Conservation (phyloP, 2,797 vertebrate species). For the Pogonophryne albipinna region DNA sequence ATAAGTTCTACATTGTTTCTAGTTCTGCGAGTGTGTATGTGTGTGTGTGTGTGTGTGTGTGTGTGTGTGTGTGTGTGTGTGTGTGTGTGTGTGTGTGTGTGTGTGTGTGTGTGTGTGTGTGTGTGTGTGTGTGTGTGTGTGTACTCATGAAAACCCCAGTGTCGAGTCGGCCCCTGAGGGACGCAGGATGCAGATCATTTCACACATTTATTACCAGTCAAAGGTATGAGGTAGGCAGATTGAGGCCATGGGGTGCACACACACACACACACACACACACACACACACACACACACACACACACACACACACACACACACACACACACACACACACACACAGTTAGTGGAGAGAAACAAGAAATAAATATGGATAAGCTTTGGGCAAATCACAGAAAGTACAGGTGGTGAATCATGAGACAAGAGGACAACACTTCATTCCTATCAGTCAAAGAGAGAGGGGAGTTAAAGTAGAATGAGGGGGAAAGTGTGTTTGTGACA, state of each 20-base stretch:
- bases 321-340: slow-evolving; percentile 23
- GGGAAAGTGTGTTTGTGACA: not conserved
- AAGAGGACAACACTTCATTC: slow-evolving; percentile 66
- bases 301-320: slow-evolving; percentile 11
- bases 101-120: not conserved
- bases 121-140: not conserved
- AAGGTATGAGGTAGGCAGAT: slow-evolving; percentile 67
- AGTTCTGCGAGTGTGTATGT: slow-evolving; percentile 1
- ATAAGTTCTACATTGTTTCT: slow-evolving; percentile 14
- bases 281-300: slow-evolving; percentile 17
- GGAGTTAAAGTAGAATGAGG: not conserved
- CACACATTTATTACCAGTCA: slow-evolving; percentile 76
- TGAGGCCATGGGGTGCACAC: slow-evolving; percentile 49
- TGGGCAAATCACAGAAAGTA: slow-evolving; percentile 53
- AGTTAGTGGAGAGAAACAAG: not conserved
- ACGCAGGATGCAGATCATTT: slow-evolving; percentile 70
- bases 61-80: too few relatives aligned
- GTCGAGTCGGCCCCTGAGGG: slow-evolving; percentile 41
- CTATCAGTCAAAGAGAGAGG: slow-evolving; percentile 46
- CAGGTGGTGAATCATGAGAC: slow-evolving; percentile 57
- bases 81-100: not conserved
- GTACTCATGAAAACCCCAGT: slow-evolving; percentile 24
- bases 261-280: slow-evolving; percentile 10
- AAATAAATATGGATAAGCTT: slow-evolving; percentile 43
- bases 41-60: too few relatives aligned